Evolutionary conservation across 1,140 invertebrate species (phyloP).

Genomic region (Andrena cerasifolii): DNA sequence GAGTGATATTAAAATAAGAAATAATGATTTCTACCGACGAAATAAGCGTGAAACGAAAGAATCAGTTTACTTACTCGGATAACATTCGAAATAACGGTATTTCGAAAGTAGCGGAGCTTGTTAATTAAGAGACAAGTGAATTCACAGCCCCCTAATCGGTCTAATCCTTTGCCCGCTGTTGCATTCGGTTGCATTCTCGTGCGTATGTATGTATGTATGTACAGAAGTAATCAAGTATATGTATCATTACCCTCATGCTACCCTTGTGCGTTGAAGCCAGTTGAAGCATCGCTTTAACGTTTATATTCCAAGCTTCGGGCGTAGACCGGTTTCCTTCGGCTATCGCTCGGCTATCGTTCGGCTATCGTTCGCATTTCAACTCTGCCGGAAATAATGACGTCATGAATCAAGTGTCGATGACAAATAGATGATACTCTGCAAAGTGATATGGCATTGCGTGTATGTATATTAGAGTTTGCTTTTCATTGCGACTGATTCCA

Average conservation of each 20-base stretch:
- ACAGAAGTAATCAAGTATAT: neutral
- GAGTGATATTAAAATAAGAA: neutral
- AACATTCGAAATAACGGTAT: neutral
- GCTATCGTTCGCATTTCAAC: constrained; percentile 36
- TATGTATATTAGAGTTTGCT: constrained; percentile 1
- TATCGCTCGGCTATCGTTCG: constrained; percentile 39
- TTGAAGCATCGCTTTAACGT: constrained; percentile 2
- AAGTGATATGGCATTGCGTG: constrained; percentile 32
- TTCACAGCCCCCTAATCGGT: too few species aligned
- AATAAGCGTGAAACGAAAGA: too few species aligned
- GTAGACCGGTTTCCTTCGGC: constrained; percentile 54
- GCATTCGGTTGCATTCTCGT: constrained; percentile 7
- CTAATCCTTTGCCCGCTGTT: neutral
- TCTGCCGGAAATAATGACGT: constrained; percentile 67
- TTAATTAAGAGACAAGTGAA: neutral
- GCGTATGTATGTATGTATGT: too few species aligned
- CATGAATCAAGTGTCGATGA: constrained; percentile 49
- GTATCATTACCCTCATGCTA: neutral
- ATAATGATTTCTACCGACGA: neutral
- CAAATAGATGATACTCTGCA: constrained; percentile 56
- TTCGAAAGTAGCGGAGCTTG: neutral
- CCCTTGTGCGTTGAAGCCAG: too few species aligned
- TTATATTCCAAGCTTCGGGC: constrained; percentile 53
- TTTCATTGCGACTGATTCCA: constrained; percentile 36
- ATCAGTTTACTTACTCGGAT: too few species aligned